phyloP scores from a whole-genome alignment of 1,140 invertebrate species.

The Microplitis demolitor region DNA sequence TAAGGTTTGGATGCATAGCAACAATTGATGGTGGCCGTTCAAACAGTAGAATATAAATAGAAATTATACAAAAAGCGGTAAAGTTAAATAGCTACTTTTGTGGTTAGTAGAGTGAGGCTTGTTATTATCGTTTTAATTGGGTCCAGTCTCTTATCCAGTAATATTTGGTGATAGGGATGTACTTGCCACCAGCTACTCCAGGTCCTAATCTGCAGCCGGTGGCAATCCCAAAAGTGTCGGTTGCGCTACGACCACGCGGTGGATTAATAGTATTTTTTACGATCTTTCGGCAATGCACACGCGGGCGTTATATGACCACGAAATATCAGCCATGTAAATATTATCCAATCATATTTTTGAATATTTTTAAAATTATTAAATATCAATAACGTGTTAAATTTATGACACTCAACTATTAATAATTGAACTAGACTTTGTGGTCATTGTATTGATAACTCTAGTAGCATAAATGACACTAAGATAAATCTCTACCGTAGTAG shows the following conservation, averaged over 20 bases:
- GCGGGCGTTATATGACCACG: background rate
- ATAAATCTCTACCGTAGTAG: no score
- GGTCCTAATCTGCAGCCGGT: slow-evolving; percentile 55
- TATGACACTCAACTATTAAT: no score
- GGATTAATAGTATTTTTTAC: slow-evolving; percentile 19
- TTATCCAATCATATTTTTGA: background rate
- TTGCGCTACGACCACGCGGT: slow-evolving; percentile 32
- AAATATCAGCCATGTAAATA: background rate
- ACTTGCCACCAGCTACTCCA: slow-evolving; percentile 45
- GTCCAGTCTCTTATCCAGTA: slow-evolving; percentile 55
- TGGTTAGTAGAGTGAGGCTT: slow-evolving; percentile 44
- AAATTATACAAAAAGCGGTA: slow-evolving; percentile 16
- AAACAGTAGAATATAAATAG: slow-evolving; percentile 6
- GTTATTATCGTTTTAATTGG: slow-evolving; percentile 57
- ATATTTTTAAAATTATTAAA: no score
- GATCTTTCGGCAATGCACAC: background rate
- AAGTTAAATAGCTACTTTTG: slow-evolving; percentile 19
- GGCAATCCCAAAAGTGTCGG: slow-evolving; percentile 53
- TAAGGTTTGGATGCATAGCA: background rate
- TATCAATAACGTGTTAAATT: no score
- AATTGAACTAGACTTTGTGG: no score
- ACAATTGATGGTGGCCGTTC: background rate
- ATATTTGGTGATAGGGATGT: slow-evolving; percentile 46
- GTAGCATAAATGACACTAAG: no score
- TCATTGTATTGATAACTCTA: no score